Conservation (phyloP, 2,888 invertebrate genomes). For the Sepiola atlantica region DNA sequence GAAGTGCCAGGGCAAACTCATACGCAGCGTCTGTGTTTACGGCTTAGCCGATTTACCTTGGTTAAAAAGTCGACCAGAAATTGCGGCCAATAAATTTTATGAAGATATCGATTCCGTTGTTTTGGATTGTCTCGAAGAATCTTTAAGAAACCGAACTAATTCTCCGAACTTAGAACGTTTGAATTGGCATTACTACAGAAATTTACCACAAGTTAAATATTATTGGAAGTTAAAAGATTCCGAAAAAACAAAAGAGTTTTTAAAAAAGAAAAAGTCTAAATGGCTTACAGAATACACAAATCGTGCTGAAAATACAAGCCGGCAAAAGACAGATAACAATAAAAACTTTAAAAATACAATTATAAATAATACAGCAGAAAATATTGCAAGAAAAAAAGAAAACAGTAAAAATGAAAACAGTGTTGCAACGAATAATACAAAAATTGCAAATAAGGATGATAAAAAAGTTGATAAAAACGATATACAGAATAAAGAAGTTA, state of each 20-base stretch:
- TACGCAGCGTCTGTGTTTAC: constrained; percentile 60
- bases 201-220: constrained; percentile 49
- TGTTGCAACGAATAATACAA: not conserved
- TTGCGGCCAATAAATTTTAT: constrained; percentile 72
- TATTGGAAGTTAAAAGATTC: constrained; percentile 40
- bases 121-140: constrained; percentile 59
- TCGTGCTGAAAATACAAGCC: not conserved
- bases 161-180: not conserved
- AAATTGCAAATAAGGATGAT: not conserved
- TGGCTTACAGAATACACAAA: constrained; percentile 46
- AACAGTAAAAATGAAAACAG: not conserved
- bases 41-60: constrained; percentile 62
- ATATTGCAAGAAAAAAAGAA: not conserved
- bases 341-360: not conserved
- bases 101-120: constrained; percentile 57
- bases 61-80: constrained; percentile 61
- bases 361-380: not conserved
- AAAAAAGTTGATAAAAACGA: not conserved
- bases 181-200: constrained; percentile 47
- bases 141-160: constrained; percentile 42
- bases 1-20: constrained; percentile 57
- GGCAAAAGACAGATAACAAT: not conserved
- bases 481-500: constrained; percentile 40
- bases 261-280: constrained; percentile 44
- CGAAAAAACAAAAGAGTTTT: constrained; percentile 34